Conservation (phyloP, 2,888 invertebrate species). For the Conomelus anceps region DNA sequence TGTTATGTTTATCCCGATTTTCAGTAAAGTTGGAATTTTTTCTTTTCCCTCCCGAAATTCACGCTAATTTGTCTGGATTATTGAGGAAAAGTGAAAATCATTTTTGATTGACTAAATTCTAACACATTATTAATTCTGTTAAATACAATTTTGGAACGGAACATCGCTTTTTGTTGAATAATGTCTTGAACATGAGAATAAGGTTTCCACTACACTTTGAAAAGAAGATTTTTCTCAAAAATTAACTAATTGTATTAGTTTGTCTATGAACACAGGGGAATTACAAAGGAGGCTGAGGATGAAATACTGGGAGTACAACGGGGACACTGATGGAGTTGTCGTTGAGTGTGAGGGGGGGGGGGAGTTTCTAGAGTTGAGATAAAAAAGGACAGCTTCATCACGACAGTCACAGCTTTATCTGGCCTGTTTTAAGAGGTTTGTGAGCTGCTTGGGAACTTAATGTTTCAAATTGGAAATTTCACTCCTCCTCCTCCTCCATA, state of each 20-base stretch:
- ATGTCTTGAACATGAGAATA: background rate
- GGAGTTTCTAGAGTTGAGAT: background rate
- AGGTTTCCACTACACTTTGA: background rate
- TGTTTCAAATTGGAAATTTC: constrained; percentile 1
- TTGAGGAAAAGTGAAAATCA: too few species aligned
- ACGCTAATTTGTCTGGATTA: too few species aligned
- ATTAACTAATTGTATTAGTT: background rate
- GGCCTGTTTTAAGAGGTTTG: background rate
- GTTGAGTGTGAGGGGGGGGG: background rate
- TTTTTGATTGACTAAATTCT: too few species aligned
- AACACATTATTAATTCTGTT: too few species aligned
- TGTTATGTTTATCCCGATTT: too few species aligned
- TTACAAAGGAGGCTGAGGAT: background rate
- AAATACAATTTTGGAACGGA: background rate
- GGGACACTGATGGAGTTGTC: background rate
- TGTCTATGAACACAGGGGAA: background rate
- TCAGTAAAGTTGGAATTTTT: too few species aligned
- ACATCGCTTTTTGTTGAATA: background rate
- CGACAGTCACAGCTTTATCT: background rate
- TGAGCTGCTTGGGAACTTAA: background rate
- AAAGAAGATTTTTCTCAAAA: background rate
- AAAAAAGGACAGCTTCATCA: background rate
- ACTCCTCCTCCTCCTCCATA: background rate
- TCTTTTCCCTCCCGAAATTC: too few species aligned
- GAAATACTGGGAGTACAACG: background rate